Conservation (phyloP, 2,797 vertebrate genomes). For the Denticeps clupeoides region DNA sequence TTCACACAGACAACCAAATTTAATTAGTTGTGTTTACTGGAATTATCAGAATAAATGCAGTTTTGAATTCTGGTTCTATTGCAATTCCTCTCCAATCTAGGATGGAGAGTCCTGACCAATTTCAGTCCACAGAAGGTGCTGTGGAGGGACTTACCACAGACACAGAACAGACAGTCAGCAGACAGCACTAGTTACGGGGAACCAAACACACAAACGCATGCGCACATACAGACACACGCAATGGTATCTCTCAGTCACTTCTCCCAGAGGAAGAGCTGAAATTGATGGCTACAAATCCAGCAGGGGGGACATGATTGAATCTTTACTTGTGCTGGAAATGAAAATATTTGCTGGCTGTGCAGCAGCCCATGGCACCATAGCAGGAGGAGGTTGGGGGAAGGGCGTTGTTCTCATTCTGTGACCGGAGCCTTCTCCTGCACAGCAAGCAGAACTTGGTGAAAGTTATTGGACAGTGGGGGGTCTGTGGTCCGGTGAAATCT, state of each 20-base stretch:
- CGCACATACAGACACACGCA: neutral
- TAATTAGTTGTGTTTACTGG: no score
- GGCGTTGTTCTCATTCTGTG: neutral
- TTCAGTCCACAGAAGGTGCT: no score
- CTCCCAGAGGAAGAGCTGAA: conserved; percentile 27
- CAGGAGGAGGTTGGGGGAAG: neutral
- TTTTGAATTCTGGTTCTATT: no score
- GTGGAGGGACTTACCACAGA: no score
- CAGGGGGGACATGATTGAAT: conserved; percentile 38
- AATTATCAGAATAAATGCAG: no score
- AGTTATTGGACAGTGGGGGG: no score
- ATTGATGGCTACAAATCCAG: conserved; percentile 43
- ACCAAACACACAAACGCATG: neutral
- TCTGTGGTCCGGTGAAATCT: no score
- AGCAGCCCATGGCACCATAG: conserved; percentile 28
- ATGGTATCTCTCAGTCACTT: neutral
- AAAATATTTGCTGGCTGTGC: conserved; percentile 42
- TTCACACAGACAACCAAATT: no score
- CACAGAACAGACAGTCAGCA: conserved; percentile 5
- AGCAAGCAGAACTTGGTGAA: no score
- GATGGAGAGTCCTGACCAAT: no score
- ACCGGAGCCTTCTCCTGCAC: neutral
- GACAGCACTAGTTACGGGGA: conserved; percentile 4
- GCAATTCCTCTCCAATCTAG: no score
- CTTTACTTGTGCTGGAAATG: conserved; percentile 34